A percentile compares a stretch with the other conserved stretches of the same genome.
phyloP scores from a whole-genome alignment of 2,113 vertebrate species.

The Ellobius talpinus region DNA sequence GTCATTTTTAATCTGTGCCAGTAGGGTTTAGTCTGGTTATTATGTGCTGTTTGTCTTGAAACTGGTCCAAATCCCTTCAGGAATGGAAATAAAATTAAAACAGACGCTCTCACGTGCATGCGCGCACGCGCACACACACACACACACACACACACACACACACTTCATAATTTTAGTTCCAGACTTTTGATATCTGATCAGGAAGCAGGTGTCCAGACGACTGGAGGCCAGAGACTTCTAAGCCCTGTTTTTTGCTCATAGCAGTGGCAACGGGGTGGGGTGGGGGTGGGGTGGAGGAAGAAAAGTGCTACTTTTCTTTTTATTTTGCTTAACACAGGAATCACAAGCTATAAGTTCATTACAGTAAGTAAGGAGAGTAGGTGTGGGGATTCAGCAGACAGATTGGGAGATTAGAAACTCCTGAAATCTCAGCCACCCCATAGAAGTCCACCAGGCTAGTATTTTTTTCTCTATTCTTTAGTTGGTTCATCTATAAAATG shows the following conservation, averaged over 20 bases:
- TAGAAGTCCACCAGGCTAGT: background rate
- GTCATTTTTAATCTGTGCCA: conserved; percentile 36
- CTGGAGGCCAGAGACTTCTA: background rate
- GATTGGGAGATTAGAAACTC: background rate
- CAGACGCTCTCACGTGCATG: background rate
- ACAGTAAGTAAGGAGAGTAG: background rate
- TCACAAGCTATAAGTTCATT: background rate
- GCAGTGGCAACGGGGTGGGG: background rate
- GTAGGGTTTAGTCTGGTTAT: background rate
- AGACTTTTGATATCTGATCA: background rate
- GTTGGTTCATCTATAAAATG: background rate
- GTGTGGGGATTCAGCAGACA: background rate
- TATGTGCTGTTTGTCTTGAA: conserved; percentile 26
- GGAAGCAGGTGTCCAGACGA: background rate
- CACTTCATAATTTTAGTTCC: background rate
- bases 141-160: background rate
- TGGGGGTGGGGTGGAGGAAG: background rate
- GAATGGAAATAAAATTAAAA: background rate
- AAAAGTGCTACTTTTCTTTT: background rate
- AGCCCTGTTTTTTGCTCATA: background rate
- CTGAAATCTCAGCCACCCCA: background rate
- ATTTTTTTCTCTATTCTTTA: background rate
- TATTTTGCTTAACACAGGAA: background rate
- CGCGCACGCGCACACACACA: background rate
- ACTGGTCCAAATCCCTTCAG: background rate